Evolutionary conservation across 2,888 invertebrate species (phyloP).

Genomic region (Diabrotica balteata): DNA sequence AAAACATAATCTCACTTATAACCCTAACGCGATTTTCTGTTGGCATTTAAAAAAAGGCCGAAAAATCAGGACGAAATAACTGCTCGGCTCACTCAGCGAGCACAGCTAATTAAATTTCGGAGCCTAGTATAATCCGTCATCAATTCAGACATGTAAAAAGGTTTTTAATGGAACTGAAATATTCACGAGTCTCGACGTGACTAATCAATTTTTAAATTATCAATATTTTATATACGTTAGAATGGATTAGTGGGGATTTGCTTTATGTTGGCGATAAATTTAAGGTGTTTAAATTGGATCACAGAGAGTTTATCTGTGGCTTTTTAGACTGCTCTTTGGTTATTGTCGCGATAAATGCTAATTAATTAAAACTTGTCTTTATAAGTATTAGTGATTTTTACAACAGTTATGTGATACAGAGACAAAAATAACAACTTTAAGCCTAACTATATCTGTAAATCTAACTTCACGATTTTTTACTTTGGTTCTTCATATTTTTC

Average conservation of each 20-base stretch:
- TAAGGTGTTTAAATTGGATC: too few relatives aligned
- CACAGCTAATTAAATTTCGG: slow-evolving; percentile 19
- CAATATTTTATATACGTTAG: slow-evolving; percentile 1
- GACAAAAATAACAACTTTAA: too few relatives aligned
- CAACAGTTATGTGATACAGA: too few relatives aligned
- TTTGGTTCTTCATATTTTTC: too few relatives aligned
- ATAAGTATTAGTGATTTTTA: too few relatives aligned
- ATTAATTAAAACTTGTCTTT: too few relatives aligned
- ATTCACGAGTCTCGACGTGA: slow-evolving; percentile 3
- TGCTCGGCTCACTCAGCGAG: slow-evolving; percentile 9
- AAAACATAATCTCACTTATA: slow-evolving; percentile 3
- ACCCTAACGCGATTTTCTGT: slow-evolving; percentile 1
- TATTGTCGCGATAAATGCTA: too few relatives aligned
- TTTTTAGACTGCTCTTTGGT: too few relatives aligned
- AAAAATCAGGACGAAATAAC: slow-evolving; percentile 7
- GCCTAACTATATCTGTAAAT: too few relatives aligned
- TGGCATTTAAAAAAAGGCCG: slow-evolving; percentile 1
- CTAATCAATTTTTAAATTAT: slow-evolving; percentile 10
- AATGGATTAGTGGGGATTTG: background rate
- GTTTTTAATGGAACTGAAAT: slow-evolving; percentile 25
- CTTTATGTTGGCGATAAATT: background rate
- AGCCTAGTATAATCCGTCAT: slow-evolving; percentile 23
- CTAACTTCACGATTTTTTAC: too few relatives aligned
- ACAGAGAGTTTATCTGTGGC: too few relatives aligned
- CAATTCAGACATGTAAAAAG: slow-evolving; percentile 22